These are phyloP conservation scores for Agapornis roseicollis DNA, from an alignment of 2,113 vertebrate species.

Conservation along the genomic window DNA sequence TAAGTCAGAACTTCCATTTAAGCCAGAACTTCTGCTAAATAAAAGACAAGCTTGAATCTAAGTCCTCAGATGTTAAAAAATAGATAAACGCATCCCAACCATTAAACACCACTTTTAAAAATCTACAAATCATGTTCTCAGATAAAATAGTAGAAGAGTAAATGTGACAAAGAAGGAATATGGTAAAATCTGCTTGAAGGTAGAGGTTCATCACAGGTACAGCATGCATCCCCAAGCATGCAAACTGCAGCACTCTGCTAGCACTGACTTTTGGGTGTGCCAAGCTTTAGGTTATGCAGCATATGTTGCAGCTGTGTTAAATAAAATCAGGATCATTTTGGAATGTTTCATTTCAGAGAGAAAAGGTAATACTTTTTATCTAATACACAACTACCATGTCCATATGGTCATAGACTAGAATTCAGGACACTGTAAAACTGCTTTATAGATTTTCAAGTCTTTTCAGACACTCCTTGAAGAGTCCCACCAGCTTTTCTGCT, in stretches of 20 bases:
- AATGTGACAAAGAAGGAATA: background rate
- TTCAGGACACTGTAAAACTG: background rate
- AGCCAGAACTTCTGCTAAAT: background rate
- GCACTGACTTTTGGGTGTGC: background rate
- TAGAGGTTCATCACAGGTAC: background rate
- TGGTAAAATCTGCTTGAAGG: background rate
- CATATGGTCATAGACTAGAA: background rate
- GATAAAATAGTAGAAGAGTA: background rate
- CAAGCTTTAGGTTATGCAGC: background rate
- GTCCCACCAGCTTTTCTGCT: background rate
- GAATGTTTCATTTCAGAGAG: background rate
- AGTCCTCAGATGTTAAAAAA: background rate
- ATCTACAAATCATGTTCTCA: background rate
- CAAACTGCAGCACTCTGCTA: background rate
- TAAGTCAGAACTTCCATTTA: background rate
- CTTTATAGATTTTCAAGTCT: background rate
- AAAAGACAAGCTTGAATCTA: background rate
- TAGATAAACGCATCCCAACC: background rate
- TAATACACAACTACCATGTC: accelerated
- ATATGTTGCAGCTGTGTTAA: background rate
- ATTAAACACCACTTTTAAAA: background rate
- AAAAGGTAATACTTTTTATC: background rate
- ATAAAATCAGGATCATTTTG: background rate
- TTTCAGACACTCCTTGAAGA: background rate
- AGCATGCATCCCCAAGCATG: background rate